Conservation (phyloP, 2,113 vertebrate species). For the Galbula dea region DNA sequence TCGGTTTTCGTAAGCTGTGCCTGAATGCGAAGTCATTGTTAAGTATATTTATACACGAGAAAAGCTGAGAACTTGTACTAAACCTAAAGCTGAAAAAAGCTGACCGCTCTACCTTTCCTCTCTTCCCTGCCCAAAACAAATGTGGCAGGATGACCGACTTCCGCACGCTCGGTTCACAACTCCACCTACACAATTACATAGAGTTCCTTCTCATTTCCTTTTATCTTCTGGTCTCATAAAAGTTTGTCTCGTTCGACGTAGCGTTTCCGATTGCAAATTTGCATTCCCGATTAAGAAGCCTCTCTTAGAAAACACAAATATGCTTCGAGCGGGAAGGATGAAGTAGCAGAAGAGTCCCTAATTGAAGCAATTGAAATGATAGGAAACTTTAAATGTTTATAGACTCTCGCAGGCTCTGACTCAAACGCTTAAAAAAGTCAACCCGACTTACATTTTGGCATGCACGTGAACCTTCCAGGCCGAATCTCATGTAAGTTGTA, state of each 20-base stretch:
- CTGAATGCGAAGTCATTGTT: neutral
- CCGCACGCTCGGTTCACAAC: neutral
- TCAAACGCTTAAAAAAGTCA: neutral
- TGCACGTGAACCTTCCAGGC: fast-evolving
- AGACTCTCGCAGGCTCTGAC: neutral
- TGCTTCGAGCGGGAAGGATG: neutral
- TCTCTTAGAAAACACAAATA: neutral
- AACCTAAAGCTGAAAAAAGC: neutral
- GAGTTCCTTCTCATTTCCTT: fast-evolving
- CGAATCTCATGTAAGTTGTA: neutral
- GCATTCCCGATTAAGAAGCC: neutral
- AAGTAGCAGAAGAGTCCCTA: neutral
- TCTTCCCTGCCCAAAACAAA: neutral
- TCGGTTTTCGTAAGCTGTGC: neutral
- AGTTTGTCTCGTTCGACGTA: neutral
- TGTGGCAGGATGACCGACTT: neutral
- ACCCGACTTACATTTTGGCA: neutral
- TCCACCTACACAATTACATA: neutral
- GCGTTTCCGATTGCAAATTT: neutral
- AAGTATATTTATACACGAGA: neutral
- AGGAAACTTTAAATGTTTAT: neutral
- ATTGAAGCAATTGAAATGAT: neutral
- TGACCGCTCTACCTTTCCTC: neutral
- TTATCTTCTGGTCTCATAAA: neutral
- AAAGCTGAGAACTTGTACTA: fast-evolving